These are phyloP conservation scores for Oxyscelio sp. DNA, from an alignment of 2,888 invertebrate genomes.

Conservation along the genomic window DNA sequence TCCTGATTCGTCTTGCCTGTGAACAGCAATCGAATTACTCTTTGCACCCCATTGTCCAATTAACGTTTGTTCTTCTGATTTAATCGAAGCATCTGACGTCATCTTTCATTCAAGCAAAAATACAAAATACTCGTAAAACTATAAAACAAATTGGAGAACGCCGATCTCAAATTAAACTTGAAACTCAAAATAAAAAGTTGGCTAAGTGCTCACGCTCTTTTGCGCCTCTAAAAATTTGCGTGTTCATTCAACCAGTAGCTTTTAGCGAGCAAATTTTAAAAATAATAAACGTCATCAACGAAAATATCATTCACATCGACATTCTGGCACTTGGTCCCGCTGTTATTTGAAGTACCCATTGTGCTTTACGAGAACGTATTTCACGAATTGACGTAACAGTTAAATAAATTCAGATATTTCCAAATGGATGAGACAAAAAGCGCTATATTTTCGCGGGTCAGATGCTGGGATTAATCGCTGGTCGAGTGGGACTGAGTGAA, in stretches of 20 bases:
- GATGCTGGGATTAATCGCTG: not conserved
- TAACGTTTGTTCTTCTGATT: not conserved
- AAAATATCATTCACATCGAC: conserved; percentile 22
- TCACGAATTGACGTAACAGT: conserved; percentile 7
- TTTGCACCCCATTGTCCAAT: not conserved
- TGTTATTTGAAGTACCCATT: conserved; percentile 46
- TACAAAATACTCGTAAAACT: too few species aligned
- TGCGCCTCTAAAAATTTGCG: too few species aligned
- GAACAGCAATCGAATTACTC: conserved; percentile 75
- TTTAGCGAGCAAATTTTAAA: too few species aligned
- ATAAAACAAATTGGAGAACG: too few species aligned
- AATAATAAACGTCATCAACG: not conserved
- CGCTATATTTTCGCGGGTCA: not conserved
- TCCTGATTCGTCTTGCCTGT: conserved; percentile 95
- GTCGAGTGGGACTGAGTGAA: not conserved
- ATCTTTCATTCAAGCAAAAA: not conserved
- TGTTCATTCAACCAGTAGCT: too few species aligned
- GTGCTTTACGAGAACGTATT: conserved; percentile 26
- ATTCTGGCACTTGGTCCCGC: conserved; percentile 37
- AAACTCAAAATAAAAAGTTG: conserved; percentile 11
- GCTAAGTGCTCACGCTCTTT: conserved; percentile 10
- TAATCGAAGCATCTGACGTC: conserved; percentile 12
- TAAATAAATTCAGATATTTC: conserved; percentile 7
- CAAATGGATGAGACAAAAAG: not conserved
- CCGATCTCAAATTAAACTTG: too few species aligned